These are phyloP conservation scores for Bungarus multicinctus DNA, from an alignment of 2,113 vertebrate species.

Conservation along the genomic window DNA sequence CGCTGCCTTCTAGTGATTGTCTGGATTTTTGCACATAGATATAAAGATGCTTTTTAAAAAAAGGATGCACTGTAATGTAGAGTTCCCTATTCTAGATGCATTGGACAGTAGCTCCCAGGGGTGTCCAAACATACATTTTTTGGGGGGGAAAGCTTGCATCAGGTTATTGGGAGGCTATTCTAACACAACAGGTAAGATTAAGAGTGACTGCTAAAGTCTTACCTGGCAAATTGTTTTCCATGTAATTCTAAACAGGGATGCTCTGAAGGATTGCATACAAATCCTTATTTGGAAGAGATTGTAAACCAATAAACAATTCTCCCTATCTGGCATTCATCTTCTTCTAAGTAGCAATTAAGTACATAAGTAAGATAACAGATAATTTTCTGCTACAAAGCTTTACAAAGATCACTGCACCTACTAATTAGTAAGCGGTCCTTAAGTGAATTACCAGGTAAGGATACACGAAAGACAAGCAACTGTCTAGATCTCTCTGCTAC, in stretches of 20 bases:
- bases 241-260: neutral
- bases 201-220: neutral
- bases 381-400: neutral
- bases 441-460: neutral
- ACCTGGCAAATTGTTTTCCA: neutral
- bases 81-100: neutral
- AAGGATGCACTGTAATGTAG: neutral
- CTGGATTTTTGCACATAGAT: neutral
- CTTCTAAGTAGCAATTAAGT: neutral
- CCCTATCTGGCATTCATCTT: neutral
- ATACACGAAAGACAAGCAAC: neutral
- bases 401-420: neutral
- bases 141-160: neutral
- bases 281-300: neutral
- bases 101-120: neutral
- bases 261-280: neutral
- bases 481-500: neutral
- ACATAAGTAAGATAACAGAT: neutral
- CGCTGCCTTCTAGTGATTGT: neutral
- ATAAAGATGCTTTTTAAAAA: neutral
- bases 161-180: neutral
- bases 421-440: neutral
- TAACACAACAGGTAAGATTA: neutral
- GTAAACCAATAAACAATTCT: neutral
- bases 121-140: neutral